Evolutionary conservation across 2,888 invertebrate species (phyloP).

Genomic region (Trimorus sp.): DNA sequence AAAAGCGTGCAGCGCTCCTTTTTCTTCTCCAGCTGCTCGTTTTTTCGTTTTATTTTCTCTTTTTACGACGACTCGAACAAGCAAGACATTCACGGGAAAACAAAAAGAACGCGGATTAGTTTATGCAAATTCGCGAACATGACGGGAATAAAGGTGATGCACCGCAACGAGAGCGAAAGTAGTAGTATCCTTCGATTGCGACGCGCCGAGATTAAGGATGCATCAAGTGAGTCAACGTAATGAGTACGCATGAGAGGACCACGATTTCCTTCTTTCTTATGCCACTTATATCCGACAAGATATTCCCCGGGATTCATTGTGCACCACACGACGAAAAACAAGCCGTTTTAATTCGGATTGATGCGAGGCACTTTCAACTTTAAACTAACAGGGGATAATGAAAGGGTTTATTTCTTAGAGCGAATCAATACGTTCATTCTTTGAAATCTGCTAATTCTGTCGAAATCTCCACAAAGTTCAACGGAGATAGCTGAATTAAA

Average conservation of each 20-base stretch:
- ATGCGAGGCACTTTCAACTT: too few relatives aligned
- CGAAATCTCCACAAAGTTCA: too few relatives aligned
- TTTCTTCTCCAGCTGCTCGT: not conserved
- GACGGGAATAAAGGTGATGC: slow-evolving; percentile 52
- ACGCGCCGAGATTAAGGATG: slow-evolving; percentile 25
- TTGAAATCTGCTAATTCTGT: too few relatives aligned
- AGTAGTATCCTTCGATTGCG: slow-evolving; percentile 34
- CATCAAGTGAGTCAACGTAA: slow-evolving; percentile 42
- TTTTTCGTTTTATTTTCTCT: slow-evolving; percentile 8
- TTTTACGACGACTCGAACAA: slow-evolving; percentile 33
- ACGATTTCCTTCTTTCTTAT: slow-evolving; percentile 28
- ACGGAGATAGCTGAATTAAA: too few relatives aligned
- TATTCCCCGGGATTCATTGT: not conserved
- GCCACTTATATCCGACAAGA: not conserved
- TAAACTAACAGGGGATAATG: too few relatives aligned
- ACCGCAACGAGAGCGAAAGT: slow-evolving; percentile 51
- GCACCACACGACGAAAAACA: not conserved
- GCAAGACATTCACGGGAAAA: slow-evolving; percentile 43
- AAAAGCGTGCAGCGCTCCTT: not conserved
- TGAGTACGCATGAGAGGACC: slow-evolving; percentile 29
- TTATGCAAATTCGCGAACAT: slow-evolving; percentile 59
- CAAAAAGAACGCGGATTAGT: slow-evolving; percentile 48
- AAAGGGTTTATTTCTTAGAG: too few relatives aligned
- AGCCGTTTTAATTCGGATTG: slow-evolving; percentile 10
- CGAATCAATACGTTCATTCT: too few relatives aligned